Base-by-base conservation (phyloP, 1,140 invertebrate genomes). In the Eriosoma lanigerum region DNA sequence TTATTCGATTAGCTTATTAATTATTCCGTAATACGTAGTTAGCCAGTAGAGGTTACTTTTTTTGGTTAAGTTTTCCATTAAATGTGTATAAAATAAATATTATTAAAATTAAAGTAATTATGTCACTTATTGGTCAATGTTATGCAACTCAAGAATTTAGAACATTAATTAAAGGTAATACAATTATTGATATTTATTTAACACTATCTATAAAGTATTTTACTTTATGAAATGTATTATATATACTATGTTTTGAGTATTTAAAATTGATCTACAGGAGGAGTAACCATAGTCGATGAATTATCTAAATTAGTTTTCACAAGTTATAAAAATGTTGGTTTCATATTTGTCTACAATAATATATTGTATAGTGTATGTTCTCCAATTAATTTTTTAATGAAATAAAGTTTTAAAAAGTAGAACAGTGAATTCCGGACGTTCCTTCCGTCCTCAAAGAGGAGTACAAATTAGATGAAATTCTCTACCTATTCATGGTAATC, bases 221-320 rank as follows among this genome's bases (percentile, higher is more conserved):
- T n/a, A n/a, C n/a, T 4, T 72, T 52, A 29, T 72, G 3, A 72
- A 52, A 5, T 72, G 9, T 38, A n/a, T 15, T 72, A 1, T 60
- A n/a, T 85, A 84, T 90, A 91, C 73, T 89, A 88, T 81, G 86
- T 92, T 5, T 83, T 89, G 17, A 89, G 89, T 82, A 84, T 87
- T 46, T 84, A 84, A 68, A 87, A 89, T 81, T 88, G 90, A 83
- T 90, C 91, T 3, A 85, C 92, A 12, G 82, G 85, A 12, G 86
- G 88, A 81, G 90, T 89, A 21, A 83, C 88, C 78, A 82, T 93
- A 1, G 85, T 85, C 1, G 87, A 91, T 46, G 85, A 87, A 68
- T 83, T 83, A 32, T 87, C 86, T 48, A 46, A 32, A 21, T 54
- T 26, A 1, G 9, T 46, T 29, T n/a, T 52, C 0, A 44, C 13